phyloP scores from a whole-genome alignment of 2,888 invertebrate genomes.

The Notocelia uddmanniana region DNA sequence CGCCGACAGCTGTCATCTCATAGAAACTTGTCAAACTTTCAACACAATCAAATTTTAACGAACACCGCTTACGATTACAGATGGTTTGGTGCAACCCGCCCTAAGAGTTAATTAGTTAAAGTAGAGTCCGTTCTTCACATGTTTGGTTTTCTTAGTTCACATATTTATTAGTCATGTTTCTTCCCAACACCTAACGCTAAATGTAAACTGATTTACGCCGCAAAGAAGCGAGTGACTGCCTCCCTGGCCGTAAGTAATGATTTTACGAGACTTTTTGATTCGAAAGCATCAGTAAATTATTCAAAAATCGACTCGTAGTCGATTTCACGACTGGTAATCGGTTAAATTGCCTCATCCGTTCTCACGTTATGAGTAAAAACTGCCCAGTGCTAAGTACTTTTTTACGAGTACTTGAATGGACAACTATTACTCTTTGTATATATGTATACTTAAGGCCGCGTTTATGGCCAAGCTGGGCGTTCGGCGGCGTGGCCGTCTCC shows the following conservation, averaged over 20 bases:
- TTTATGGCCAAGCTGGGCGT: not conserved
- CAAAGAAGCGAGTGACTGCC: not conserved
- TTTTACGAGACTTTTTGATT: not conserved
- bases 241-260: not conserved
- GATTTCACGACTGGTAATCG: not conserved
- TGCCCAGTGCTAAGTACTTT: not conserved
- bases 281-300: not conserved
- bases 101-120: too few relatives aligned
- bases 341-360: not conserved
- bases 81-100: too few relatives aligned
- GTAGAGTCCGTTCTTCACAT: not conserved
- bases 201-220: not conserved
- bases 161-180: conserved; percentile 1
- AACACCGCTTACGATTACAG: too few relatives aligned
- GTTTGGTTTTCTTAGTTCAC: not conserved
- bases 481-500: not conserved
- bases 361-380: not conserved
- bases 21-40: too few relatives aligned
- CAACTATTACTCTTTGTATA: not conserved
- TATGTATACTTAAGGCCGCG: not conserved
- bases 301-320: not conserved
- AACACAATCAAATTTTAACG: too few relatives aligned
- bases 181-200: not conserved
- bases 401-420: not conserved
- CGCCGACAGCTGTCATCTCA: too few relatives aligned